Evolutionary conservation across 2,797 vertebrate species (phyloP).

Genomic region (Bradypus variegatus): DNA sequence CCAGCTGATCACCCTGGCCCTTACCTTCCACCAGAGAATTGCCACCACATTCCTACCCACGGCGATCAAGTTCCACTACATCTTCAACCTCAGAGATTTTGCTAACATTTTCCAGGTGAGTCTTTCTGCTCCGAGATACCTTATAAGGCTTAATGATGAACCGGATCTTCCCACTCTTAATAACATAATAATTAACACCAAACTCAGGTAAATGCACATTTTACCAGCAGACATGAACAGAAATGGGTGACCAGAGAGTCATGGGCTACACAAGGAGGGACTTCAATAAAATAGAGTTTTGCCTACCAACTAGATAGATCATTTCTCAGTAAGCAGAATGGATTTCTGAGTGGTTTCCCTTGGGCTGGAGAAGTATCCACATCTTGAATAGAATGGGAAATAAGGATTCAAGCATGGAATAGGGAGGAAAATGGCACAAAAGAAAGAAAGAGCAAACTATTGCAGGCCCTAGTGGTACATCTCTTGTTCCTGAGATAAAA

Average conservation of each 20-base stretch:
- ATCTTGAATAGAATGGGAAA: not conserved
- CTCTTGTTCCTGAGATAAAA: not conserved
- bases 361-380: not conserved
- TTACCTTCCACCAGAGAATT: constrained; percentile 83
- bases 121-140: not conserved
- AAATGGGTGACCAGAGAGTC: not conserved
- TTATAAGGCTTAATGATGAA: not conserved
- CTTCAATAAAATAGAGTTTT: not conserved
- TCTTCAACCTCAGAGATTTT: constrained; percentile 94
- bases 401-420: not conserved
- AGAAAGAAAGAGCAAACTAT: not conserved
- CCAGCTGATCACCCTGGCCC: constrained; percentile 80
- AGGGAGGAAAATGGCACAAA: not conserved
- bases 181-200: not conserved
- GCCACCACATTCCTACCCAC: constrained; percentile 88
- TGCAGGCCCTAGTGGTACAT: not conserved
- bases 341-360: not conserved
- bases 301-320: not conserved
- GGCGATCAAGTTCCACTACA: constrained; percentile 93
- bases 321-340: not conserved
- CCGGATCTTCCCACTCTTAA: not conserved
- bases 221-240: not conserved
- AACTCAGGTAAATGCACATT: not conserved
- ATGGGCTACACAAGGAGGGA: not conserved
- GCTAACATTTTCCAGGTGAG: constrained; percentile 95